These are phyloP conservation scores for Eupithecia exiguata DNA, from an alignment of 2,888 invertebrate genomes.

Conservation along the genomic window DNA sequence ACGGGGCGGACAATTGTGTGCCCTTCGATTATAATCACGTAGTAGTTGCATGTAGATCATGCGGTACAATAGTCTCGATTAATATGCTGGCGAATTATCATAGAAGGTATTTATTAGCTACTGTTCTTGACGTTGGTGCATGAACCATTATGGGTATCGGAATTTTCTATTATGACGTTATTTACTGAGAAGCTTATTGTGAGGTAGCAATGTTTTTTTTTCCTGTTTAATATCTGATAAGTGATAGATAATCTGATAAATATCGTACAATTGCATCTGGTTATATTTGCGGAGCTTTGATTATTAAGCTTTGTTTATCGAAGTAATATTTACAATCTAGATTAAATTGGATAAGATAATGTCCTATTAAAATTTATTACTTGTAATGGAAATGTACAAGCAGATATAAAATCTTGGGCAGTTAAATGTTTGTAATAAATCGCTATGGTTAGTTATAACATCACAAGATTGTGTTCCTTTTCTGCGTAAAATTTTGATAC, in stretches of 20 bases:
- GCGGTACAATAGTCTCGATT: conserved; percentile 26
- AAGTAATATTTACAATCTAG: conserved; percentile 31
- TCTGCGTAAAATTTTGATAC: neutral
- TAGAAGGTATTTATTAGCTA: conserved; percentile 24
- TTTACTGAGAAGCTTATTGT: conserved; percentile 2
- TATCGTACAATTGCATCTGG: conserved; percentile 31
- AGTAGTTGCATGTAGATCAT: conserved; percentile 23
- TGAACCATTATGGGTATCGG: neutral
- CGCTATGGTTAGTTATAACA: neutral
- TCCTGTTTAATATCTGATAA: conserved; percentile 48
- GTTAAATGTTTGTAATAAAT: neutral
- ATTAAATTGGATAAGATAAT: conserved; percentile 17
- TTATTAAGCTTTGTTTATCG: conserved; percentile 28
- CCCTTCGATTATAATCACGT: conserved; percentile 33
- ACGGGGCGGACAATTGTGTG: conserved; percentile 19
- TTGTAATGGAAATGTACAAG: conserved; percentile 14
- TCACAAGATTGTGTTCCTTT: neutral
- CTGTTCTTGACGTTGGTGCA: conserved; percentile 5
- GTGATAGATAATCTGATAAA: neutral
- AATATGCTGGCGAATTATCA: conserved; percentile 33
- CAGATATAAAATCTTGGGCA: neutral
- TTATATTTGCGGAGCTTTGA: conserved; percentile 31
- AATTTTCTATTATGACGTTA: conserved; percentile 20
- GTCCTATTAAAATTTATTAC: conserved; percentile 14
- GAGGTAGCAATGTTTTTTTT: conserved; percentile 41